Conservation (phyloP, 2,113 vertebrate species). For the Suncus etruscus region DNA sequence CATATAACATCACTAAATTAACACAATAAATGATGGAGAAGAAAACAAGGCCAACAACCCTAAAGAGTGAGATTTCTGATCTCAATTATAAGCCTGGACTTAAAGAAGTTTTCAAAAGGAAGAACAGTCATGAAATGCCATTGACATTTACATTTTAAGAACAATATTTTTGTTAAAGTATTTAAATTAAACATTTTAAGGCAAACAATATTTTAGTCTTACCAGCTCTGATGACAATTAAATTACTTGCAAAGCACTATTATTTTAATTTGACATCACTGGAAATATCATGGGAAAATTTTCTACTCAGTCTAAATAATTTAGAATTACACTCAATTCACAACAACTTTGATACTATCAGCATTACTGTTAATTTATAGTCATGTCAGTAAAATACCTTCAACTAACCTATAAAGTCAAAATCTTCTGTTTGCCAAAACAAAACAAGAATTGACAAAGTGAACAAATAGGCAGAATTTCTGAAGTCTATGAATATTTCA, state of each 20-base stretch:
- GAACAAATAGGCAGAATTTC: conserved; percentile 7
- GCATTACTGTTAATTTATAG: conserved; percentile 29
- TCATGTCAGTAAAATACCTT: not conserved
- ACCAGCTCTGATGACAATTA: conserved; percentile 41
- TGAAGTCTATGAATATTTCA: conserved; percentile 19
- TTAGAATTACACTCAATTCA: conserved; percentile 37
- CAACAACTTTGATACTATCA: conserved; percentile 42
- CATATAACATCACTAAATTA: conserved; percentile 53
- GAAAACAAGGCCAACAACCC: conserved; percentile 47
- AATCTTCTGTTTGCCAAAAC: conserved; percentile 6
- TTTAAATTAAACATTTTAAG: conserved; percentile 59
- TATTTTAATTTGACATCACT: conserved; percentile 54
- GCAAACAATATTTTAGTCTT: conserved; percentile 52
- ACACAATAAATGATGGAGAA: conserved; percentile 56
- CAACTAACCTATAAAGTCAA: conserved; percentile 20
- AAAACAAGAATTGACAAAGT: conserved; percentile 28
- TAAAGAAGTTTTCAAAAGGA: conserved; percentile 41
- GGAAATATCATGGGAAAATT: conserved; percentile 39
- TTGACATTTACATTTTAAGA: conserved; percentile 55
- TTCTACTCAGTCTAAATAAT: conserved; percentile 35
- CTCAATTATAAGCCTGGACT: conserved; percentile 55
- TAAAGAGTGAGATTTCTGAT: conserved; percentile 44
- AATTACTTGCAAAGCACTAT: conserved; percentile 44
- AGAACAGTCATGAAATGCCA: conserved; percentile 53
- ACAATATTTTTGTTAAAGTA: conserved; percentile 61